phyloP scores from a whole-genome alignment of 2,888 invertebrate genomes.

The Imbricaverruca yamaguchii region DNA sequence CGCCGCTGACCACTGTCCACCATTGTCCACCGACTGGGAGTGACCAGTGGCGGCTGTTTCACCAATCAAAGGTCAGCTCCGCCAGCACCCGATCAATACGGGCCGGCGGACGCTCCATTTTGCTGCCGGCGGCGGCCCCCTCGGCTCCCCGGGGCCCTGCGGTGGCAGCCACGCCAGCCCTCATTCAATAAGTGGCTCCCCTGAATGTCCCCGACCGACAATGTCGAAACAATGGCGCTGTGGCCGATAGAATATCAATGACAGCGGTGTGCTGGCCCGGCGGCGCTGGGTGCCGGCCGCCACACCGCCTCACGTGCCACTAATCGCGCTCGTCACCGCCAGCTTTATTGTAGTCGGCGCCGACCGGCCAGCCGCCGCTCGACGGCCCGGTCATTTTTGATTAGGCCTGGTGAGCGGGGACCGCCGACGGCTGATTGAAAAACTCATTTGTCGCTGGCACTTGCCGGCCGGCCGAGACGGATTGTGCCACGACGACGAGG shows the following conservation, averaged over 20 bases:
- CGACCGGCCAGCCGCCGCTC: background rate
- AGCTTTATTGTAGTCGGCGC: background rate
- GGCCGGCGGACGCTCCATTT: background rate
- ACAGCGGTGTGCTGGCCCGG: background rate
- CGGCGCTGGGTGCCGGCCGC: background rate
- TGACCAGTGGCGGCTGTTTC: background rate
- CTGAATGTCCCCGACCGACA: background rate
- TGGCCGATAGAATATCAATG: constrained; percentile 14
- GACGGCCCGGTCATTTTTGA: constrained; percentile 6
- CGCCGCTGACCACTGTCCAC: constrained; percentile 16
- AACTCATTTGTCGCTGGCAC: constrained; percentile 21
- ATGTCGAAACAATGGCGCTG: constrained; percentile 17
- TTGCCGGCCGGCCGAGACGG: background rate
- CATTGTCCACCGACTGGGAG: background rate
- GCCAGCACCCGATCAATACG: background rate
- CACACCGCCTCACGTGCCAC: constrained; percentile 2
- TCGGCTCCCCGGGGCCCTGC: background rate
- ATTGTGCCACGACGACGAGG: background rate
- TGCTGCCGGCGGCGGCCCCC: background rate
- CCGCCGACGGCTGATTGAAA: constrained; percentile 14
- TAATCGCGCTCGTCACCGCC: constrained; percentile 5
- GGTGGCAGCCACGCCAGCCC: background rate
- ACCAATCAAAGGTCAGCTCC: constrained; percentile 3
- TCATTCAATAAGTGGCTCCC: constrained; percentile 4
- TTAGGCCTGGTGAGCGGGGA: constrained; percentile 8